Evolutionary conservation across 2,113 vertebrate species (phyloP).

Genomic region (Gambusia holbrooki): DNA sequence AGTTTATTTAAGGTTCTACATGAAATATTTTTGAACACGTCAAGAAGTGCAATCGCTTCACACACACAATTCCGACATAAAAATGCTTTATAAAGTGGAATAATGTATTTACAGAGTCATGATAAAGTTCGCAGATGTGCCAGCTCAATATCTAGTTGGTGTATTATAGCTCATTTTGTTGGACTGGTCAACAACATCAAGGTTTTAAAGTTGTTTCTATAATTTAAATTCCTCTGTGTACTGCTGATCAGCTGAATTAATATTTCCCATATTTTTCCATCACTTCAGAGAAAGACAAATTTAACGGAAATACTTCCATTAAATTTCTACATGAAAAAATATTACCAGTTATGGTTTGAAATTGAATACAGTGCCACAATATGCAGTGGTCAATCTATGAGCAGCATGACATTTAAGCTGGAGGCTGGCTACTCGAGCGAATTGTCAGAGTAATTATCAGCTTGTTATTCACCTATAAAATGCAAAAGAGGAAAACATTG

Average conservation of each 20-base stretch:
- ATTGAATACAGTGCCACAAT: neutral
- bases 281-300: neutral
- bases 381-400: neutral
- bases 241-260: neutral
- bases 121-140: constrained; percentile 22
- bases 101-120: constrained; percentile 47
- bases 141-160: constrained; percentile 21
- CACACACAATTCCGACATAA: constrained; percentile 40
- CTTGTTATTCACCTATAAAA: neutral
- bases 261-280: neutral
- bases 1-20: constrained; percentile 31
- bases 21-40: constrained; percentile 31
- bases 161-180: neutral
- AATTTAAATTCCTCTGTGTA: neutral
- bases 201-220: neutral
- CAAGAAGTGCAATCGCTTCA: constrained; percentile 25
- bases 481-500: neutral
- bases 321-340: neutral
- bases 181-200: neutral
- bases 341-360: neutral
- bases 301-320: neutral
- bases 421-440: neutral
- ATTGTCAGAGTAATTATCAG: neutral
- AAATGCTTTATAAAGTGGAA: constrained; percentile 12
- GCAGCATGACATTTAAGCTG: neutral